phyloP scores from a whole-genome alignment of 2,113 vertebrate species.

The Microtus pennsylvanicus region DNA sequence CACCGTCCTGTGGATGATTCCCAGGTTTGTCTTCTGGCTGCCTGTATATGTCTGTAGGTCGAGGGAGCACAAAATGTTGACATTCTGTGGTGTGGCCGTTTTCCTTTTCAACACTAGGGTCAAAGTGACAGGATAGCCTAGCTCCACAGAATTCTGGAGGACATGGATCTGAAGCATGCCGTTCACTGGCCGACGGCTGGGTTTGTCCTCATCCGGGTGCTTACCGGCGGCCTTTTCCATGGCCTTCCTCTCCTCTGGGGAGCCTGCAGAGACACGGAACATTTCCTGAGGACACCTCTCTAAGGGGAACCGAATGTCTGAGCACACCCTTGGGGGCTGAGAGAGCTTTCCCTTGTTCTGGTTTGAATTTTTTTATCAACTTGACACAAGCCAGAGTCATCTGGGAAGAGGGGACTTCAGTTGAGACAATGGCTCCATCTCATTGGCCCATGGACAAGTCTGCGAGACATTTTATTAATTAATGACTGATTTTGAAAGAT shows the following conservation, averaged over 20 bases:
- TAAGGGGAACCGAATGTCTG: not conserved
- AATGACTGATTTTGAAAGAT: not conserved
- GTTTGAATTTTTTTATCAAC: not conserved
- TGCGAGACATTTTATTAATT: not conserved
- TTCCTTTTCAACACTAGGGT: conserved; percentile 71
- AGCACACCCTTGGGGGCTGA: no score
- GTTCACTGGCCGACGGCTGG: fast-evolving
- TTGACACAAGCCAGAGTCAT: not conserved
- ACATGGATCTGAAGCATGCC: conserved; percentile 70
- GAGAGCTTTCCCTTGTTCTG: not conserved
- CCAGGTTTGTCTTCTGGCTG: conserved; percentile 76
- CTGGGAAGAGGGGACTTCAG: not conserved
- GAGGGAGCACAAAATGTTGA: conserved; percentile 71
- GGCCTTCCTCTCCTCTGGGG: conserved; percentile 79
- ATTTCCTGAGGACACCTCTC: not conserved
- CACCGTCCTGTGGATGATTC: conserved; percentile 71
- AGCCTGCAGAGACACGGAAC: conserved; percentile 75
- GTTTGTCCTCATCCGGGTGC: not conserved
- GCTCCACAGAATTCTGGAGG: conserved; percentile 63
- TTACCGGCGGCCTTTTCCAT: conserved; percentile 77
- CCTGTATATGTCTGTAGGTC: conserved; percentile 86
- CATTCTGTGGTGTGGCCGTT: conserved; percentile 57
- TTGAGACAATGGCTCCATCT: no score
- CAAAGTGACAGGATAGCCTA: conserved; percentile 81
- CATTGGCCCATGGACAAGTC: not conserved